Evolutionary conservation across 2,113 vertebrate species (phyloP).

Genomic region (Tupaia chinensis): DNA sequence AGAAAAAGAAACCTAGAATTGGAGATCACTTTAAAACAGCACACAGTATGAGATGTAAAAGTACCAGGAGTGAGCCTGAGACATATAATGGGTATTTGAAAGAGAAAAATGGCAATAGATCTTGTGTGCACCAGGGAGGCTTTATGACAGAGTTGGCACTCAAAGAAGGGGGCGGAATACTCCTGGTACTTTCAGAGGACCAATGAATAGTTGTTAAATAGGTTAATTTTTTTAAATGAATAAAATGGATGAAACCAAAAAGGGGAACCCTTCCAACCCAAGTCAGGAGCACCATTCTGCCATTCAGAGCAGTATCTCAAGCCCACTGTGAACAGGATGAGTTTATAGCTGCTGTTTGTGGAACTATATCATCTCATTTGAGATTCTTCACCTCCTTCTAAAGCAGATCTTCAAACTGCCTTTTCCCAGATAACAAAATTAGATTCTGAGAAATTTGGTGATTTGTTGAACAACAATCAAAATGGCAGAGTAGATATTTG

Average conservation of each 20-base stretch:
- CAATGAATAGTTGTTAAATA: neutral
- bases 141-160: neutral
- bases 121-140: neutral
- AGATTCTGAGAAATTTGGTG: neutral
- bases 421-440: neutral
- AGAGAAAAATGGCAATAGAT: neutral
- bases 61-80: neutral
- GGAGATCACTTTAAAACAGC: neutral
- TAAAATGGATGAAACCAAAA: neutral
- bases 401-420: neutral
- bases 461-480: neutral
- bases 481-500: neutral
- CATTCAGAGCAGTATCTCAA: neutral
- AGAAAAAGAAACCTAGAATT: neutral
- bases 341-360: neutral
- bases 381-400: neutral
- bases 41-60: neutral
- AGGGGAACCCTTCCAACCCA: neutral
- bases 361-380: neutral
- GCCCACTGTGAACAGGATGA: neutral
- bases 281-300: neutral
- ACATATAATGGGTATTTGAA: neutral
- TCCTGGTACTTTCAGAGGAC: neutral
- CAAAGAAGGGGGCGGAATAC: neutral
- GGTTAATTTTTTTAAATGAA: neutral